phyloP scores from a whole-genome alignment of 2,113 vertebrate species.

The Diadophis punctatus region DNA sequence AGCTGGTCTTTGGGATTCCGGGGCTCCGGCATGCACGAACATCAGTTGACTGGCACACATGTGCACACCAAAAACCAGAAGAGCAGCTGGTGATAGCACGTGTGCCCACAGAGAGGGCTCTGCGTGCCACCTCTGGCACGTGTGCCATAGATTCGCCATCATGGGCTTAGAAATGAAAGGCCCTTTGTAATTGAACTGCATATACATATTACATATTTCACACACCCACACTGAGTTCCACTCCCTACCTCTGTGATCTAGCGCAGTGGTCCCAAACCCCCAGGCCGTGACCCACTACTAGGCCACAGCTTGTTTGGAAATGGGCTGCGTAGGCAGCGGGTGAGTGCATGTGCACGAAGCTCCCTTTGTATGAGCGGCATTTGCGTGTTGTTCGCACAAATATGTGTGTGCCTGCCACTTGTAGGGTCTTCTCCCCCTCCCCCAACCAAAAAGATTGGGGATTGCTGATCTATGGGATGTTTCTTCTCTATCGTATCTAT shows the following conservation, averaged over 20 bases:
- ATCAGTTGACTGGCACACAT: too few relatives aligned
- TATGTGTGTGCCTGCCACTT: background rate
- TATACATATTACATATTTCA: background rate
- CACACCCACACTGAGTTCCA: background rate
- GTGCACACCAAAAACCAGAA: too few relatives aligned
- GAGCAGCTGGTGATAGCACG: too few relatives aligned
- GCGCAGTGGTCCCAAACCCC: background rate
- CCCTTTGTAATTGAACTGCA: slow-evolving; percentile 38
- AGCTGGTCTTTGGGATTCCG: too few relatives aligned
- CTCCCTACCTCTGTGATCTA: background rate
- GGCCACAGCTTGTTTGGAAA: background rate
- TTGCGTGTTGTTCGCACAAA: background rate
- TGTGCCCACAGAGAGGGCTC: too few relatives aligned
- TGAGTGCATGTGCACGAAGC: background rate
- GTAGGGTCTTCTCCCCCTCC: background rate
- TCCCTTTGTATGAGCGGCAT: background rate
- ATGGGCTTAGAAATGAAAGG: slow-evolving; percentile 11
- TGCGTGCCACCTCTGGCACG: too few relatives aligned
- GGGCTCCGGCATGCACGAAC: too few relatives aligned
- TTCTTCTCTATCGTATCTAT: background rate
- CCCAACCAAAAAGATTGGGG: background rate
- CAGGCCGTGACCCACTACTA: background rate
- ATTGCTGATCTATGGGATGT: background rate
- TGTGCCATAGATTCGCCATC: too few relatives aligned
- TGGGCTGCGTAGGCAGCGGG: rapidly evolving